A percentile compares a stretch with the other conserved stretches of the same genome.
Conservation (phyloP, 2,888 invertebrate species). For the Drosophila atripex region DNA sequence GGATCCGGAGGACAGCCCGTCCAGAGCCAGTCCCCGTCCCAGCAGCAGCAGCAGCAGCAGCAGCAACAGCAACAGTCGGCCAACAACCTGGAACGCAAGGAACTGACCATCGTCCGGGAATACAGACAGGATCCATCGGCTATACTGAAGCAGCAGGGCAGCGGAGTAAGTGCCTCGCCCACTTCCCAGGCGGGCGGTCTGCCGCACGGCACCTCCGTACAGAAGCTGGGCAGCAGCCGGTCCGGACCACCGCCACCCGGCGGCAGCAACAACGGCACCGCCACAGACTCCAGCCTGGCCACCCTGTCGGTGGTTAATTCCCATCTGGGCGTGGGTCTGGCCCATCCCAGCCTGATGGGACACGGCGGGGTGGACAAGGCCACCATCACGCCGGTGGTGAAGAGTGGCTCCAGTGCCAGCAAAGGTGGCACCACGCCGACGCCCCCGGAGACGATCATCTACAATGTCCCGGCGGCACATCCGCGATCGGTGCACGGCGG, state of each 20-base stretch:
- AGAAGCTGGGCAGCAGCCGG: slow-evolving; percentile 44
- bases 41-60: slow-evolving; percentile 39
- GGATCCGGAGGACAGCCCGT: slow-evolving; percentile 13
- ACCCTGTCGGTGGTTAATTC: slow-evolving; percentile 89
- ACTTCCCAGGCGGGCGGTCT: slow-evolving; percentile 41
- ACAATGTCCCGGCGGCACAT: slow-evolving; percentile 74
- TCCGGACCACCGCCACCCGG: slow-evolving; percentile 23
- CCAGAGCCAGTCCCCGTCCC: slow-evolving; percentile 15
- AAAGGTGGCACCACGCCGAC: slow-evolving; percentile 59
- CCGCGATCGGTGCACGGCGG: slow-evolving; percentile 6
- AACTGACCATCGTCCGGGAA: slow-evolving; percentile 84
- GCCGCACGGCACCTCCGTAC: slow-evolving; percentile 68
- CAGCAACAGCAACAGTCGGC: slow-evolving; percentile 57
- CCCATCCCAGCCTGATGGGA: slow-evolving; percentile 61
- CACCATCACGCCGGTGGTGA: slow-evolving; percentile 87
- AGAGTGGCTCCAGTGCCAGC: slow-evolving; percentile 49
- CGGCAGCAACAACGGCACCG: slow-evolving; percentile 37
- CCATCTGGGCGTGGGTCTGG: slow-evolving; percentile 67
- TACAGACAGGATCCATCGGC: slow-evolving; percentile 80
- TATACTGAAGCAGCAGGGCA: slow-evolving; percentile 68
- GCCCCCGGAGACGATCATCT: slow-evolving; percentile 80
- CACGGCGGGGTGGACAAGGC: slow-evolving; percentile 85
- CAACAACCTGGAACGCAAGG: slow-evolving; percentile 69
- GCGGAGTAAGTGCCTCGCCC: slow-evolving; percentile 31
- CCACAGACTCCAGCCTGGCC: slow-evolving; percentile 85